Conservation (phyloP, 2,113 vertebrate genomes). For the Vulpes vulpes region DNA sequence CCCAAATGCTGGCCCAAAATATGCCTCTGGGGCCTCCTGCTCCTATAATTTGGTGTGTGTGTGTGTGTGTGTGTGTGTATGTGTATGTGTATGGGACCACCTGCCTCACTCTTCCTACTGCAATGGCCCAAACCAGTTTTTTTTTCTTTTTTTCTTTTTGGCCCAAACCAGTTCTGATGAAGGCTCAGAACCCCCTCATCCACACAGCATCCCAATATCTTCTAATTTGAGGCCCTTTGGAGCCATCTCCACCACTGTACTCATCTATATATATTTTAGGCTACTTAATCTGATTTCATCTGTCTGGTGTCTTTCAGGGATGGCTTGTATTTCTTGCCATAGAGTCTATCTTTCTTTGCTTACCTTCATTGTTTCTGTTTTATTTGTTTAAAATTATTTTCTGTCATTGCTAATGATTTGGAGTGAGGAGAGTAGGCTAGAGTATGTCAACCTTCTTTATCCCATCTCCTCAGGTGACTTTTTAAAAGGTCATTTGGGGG, state of each 20-base stretch:
- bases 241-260: neutral
- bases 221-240: neutral
- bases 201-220: neutral
- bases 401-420: neutral
- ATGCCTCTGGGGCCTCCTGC: neutral
- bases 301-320: neutral
- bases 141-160: too few relatives aligned
- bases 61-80: neutral
- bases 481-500: constrained; percentile 26
- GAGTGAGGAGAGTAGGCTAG: neutral
- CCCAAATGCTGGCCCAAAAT: neutral
- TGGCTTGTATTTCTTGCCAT: neutral
- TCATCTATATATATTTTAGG: neutral
- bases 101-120: neutral
- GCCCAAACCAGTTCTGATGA: neutral
- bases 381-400: constrained; percentile 25
- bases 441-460: neutral
- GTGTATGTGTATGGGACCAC: neutral
- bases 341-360: constrained; percentile 3
- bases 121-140: neutral
- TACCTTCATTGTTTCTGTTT: neutral
- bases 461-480: neutral
- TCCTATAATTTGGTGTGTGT: neutral
- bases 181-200: neutral
- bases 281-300: neutral